phyloP scores from a whole-genome alignment of 2,888 invertebrate species.

The Dryococelus australis region DNA sequence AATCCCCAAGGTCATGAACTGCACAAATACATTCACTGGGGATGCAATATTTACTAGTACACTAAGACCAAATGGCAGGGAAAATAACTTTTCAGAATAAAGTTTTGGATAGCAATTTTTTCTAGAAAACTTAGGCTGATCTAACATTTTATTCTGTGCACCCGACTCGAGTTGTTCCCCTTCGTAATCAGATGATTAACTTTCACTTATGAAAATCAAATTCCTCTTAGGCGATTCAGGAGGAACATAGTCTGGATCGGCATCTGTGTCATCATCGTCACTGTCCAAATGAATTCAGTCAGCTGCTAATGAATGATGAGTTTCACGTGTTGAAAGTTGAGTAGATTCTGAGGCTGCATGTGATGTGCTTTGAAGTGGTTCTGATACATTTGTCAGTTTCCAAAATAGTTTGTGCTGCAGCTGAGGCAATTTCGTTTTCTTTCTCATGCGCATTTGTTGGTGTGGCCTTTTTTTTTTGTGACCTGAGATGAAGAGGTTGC shows the following conservation, averaged over 20 bases:
- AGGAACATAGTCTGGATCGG: background rate
- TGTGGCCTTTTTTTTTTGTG: background rate
- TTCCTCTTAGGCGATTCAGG: background rate
- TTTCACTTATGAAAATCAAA: background rate
- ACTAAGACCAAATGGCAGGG: slow-evolving; percentile 20
- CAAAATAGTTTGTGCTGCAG: background rate
- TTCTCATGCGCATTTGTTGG: background rate
- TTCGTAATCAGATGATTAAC: background rate
- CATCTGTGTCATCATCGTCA: background rate
- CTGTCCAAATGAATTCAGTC: background rate
- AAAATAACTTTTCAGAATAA: background rate
- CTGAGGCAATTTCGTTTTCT: background rate
- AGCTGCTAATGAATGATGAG: background rate
- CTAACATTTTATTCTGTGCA: background rate
- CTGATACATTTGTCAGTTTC: background rate
- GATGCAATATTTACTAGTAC: background rate
- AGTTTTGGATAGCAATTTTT: background rate
- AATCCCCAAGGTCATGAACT: slow-evolving; percentile 20
- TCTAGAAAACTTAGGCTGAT: background rate
- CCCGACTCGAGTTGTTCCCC: background rate
- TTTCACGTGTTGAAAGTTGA: background rate
- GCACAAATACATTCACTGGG: slow-evolving; percentile 18
- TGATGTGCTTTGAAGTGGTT: background rate
- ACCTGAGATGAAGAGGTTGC: background rate
- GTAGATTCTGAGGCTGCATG: background rate